phyloP scores from a whole-genome alignment of 2,113 vertebrate genomes.

The Brachirus orientalis region DNA sequence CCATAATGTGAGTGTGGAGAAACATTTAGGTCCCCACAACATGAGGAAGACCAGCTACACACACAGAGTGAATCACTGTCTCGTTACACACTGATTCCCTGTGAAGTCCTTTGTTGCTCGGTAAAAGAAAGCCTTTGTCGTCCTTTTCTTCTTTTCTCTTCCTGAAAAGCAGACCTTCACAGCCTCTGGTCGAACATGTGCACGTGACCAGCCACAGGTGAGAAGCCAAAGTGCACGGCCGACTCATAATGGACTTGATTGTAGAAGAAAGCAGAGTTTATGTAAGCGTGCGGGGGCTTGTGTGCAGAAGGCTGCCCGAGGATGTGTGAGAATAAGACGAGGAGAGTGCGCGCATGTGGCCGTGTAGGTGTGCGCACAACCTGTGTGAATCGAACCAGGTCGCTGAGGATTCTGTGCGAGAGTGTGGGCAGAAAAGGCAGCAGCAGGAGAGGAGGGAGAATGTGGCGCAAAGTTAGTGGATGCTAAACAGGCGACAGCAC shows the following conservation, averaged over 20 bases:
- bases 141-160: too few species aligned
- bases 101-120: too few species aligned
- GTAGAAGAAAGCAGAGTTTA: slow-evolving; percentile 19
- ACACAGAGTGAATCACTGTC: too few species aligned
- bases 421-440: slow-evolving; percentile 30
- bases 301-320: too few species aligned
- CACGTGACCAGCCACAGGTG: slow-evolving; percentile 7
- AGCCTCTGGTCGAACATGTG: slow-evolving; percentile 15
- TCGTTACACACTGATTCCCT: too few species aligned
- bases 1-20: too few species aligned
- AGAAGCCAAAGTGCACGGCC: slow-evolving; percentile 28
- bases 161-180: too few species aligned
- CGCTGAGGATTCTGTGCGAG: slow-evolving; percentile 26
- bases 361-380: slow-evolving; percentile 47
- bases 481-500: slow-evolving; percentile 36
- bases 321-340: slow-evolving; percentile 20
- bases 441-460: slow-evolving; percentile 17
- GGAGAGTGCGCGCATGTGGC: slow-evolving; percentile 25
- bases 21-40: too few species aligned
- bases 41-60: too few species aligned
- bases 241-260: slow-evolving; percentile 11
- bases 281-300: slow-evolving; percentile 34
- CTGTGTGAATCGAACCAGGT: too few species aligned
- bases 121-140: too few species aligned
- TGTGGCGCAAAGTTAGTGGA: slow-evolving; percentile 24